Evolutionary conservation across 1,140 invertebrate species (phyloP).

Genomic region (Rhopalosiphum padi): DNA sequence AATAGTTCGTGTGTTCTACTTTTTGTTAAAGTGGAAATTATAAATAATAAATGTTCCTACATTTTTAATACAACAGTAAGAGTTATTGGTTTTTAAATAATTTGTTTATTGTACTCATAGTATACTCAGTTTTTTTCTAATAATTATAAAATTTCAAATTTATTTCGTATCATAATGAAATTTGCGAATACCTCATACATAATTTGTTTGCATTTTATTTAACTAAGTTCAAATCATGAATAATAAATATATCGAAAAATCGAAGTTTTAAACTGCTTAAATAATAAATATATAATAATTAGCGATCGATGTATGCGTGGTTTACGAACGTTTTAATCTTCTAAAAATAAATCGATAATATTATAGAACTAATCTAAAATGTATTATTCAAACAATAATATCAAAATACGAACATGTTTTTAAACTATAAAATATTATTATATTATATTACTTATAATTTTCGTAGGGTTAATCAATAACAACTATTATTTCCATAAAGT

Average conservation of each 20-base stretch:
- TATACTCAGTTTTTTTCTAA: background rate
- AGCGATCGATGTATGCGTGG: background rate
- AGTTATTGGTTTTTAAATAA: conserved; percentile 18
- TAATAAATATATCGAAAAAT: background rate
- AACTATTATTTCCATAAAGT: background rate
- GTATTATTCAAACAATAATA: background rate
- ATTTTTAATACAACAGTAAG: background rate
- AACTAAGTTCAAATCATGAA: background rate
- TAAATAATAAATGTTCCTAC: background rate
- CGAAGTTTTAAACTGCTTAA: background rate
- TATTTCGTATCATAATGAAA: background rate
- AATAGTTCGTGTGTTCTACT: background rate
- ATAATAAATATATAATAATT: background rate
- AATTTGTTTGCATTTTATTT: background rate
- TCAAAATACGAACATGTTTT: background rate
- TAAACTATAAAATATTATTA: background rate
- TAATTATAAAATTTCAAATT: background rate
- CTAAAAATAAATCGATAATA: background rate
- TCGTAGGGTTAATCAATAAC: background rate
- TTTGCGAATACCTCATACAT: background rate
- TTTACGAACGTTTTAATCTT: background rate
- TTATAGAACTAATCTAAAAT: background rate
- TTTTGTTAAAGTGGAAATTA: conserved; percentile 3
- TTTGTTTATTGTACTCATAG: background rate
- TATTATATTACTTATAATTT: background rate